Conservation (phyloP, 2,888 invertebrate genomes). For the Autographa pulchrina region DNA sequence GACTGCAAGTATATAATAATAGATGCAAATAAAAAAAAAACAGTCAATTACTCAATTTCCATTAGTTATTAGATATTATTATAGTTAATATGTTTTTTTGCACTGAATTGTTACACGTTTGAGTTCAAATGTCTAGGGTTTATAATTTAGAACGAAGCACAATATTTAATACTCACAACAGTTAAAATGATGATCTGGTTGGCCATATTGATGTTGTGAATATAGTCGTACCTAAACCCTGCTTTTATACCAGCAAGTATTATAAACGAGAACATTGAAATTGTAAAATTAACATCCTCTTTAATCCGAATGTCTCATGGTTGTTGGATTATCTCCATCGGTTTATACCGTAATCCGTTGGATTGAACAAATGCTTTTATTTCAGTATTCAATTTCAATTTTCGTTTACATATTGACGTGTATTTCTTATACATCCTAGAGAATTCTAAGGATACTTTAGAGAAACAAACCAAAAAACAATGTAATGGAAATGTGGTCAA, state of each 20-base stretch:
- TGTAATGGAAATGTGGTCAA: too few relatives aligned
- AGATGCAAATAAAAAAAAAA: too few relatives aligned
- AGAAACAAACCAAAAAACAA: too few relatives aligned
- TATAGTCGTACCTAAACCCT: constrained; percentile 16
- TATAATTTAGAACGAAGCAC: not conserved
- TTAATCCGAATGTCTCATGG: constrained; percentile 29
- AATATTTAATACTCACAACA: constrained; percentile 43
- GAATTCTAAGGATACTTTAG: too few relatives aligned
- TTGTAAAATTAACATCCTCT: constrained; percentile 13
- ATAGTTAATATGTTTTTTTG: too few relatives aligned
- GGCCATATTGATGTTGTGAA: constrained; percentile 43
- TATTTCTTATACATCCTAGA: not conserved
- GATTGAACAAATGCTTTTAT: constrained; percentile 14
- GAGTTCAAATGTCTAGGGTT: not conserved
- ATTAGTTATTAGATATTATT: too few relatives aligned
- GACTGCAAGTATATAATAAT: too few relatives aligned
- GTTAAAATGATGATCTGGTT: constrained; percentile 40
- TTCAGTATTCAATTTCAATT: not conserved
- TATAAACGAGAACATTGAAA: constrained; percentile 39
- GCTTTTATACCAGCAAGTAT: constrained; percentile 49
- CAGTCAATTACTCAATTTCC: too few relatives aligned
- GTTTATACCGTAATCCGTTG: constrained; percentile 10
- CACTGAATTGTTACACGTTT: too few relatives aligned
- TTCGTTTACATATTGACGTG: not conserved
- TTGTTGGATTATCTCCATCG: constrained; percentile 33